Percentiles rank a stretch among this genome's conserved stretches.
Evolutionary conservation across 2,113 vertebrate species (phyloP).

Genomic region (Pterocles gutturalis): DNA sequence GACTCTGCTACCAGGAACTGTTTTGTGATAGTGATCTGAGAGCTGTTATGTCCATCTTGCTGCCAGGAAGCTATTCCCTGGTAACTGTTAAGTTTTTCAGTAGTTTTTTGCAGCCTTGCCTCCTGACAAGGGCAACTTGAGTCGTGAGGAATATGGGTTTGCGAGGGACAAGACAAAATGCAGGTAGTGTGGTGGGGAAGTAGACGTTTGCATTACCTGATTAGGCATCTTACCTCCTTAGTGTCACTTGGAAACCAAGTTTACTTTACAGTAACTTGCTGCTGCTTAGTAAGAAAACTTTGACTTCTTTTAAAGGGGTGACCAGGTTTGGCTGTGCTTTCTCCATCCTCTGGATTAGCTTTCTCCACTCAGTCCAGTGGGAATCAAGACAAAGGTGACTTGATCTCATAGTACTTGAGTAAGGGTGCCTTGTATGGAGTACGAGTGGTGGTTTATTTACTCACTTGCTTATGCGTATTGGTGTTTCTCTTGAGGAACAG

Average conservation of each 20-base stretch:
- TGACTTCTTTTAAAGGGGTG: background rate
- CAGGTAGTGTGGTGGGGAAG: background rate
- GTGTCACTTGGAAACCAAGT: background rate
- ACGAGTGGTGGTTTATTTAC: background rate
- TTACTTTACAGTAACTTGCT: background rate
- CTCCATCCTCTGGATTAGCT: background rate
- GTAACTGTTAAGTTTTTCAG: background rate
- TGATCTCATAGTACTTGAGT: background rate
- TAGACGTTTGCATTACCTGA: background rate
- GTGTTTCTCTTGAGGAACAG: background rate
- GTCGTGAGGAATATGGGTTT: background rate
- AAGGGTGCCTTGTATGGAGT: background rate
- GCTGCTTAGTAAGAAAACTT: background rate
- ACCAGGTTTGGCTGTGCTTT: background rate
- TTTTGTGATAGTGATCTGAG: background rate
- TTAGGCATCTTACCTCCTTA: background rate
- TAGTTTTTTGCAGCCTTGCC: background rate
- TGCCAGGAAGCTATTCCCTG: background rate
- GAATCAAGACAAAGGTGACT: background rate
- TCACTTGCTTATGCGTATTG: background rate
- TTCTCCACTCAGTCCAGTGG: background rate
- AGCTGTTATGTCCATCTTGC: fast-evolving
- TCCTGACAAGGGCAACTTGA: background rate
- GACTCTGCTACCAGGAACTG: background rate
- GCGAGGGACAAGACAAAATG: background rate